Percentiles rank a stretch among this genome's conserved stretches.
Conservation (phyloP, 1,140 invertebrate genomes). For the Lutraria rhynchaena region DNA sequence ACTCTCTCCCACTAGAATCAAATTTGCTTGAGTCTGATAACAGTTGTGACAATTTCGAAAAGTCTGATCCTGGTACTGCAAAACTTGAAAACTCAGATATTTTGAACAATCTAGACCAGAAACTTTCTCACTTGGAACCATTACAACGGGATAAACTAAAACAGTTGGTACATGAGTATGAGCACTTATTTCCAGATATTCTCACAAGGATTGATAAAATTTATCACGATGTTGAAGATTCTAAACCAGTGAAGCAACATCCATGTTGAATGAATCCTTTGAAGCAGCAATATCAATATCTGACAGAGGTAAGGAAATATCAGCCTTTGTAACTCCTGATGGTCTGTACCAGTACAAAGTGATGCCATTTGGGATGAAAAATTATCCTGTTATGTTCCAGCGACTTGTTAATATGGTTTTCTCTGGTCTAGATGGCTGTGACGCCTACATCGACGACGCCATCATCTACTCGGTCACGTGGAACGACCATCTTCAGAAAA, state of each 20-base stretch:
- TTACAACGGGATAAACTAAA: neutral
- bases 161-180: constrained; percentile 9
- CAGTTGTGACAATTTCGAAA: constrained; percentile 11
- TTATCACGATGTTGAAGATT: constrained; percentile 47
- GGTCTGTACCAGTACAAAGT: constrained; percentile 78
- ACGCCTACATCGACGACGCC: constrained; percentile 84
- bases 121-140: too few species aligned
- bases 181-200: constrained; percentile 33
- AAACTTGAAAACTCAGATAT: constrained; percentile 43
- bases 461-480: constrained; percentile 78
- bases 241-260: constrained; percentile 52
- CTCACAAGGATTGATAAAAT: constrained; percentile 20
- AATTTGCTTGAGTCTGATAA: neutral
- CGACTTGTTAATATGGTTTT: constrained; percentile 82
- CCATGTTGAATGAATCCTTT: constrained; percentile 60
- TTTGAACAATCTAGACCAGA: constrained; percentile 39
- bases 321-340: constrained; percentile 56
- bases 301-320: neutral
- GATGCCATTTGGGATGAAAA: constrained; percentile 83
- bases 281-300: constrained; percentile 81
- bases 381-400: constrained; percentile 82
- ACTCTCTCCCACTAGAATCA: too few species aligned
- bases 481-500: constrained; percentile 80
- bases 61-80: neutral
- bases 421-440: constrained; percentile 49